Base-by-base conservation (phyloP, 2,797 vertebrate species). In the Aselliscus stoliczkanus region DNA sequence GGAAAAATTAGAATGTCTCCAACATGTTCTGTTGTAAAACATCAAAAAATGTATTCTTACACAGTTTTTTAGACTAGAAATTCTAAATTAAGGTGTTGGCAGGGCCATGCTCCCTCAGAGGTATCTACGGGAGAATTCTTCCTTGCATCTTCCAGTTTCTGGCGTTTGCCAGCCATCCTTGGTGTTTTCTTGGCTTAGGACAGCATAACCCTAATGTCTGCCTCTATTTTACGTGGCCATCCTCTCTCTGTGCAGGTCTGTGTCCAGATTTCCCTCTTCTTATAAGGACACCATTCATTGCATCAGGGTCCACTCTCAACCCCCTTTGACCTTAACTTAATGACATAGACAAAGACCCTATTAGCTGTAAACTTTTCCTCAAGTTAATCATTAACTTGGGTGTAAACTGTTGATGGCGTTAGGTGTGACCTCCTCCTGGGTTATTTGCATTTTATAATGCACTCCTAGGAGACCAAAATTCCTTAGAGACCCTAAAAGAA, bases 381-480 rank as follows among this genome's bases (percentile, higher is more conserved):
- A 60, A 76, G 90, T 96, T 97, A 96, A 96, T 69, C 81, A 92
- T 67, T 87, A 96, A 88, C 90, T 95, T 54, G 44, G 93, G 42
- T 39, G 86, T 87, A 81, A 88, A 84, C 65, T 73, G 52, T 80
- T 88, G 89, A 60, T 17, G 91, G 65, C 29, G 3, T 60, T 89
- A 58, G 52, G 62, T 73, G 34, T 64, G 67, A 67, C 80, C 75
- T 73, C 93, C 93, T 93, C 42, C 82, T 25, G 94, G 50, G 93
- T 75, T 88, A 96, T 96, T 96, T 95, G 95, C 88, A 88, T 97
- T 97, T 96, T 96, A 95, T 77, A 80, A 70, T 14, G 44, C 5
- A 50, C 73, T 96, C 90, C 90, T 88, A 82, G 93, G 96, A 91
- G 73, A 96, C 88, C 31, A 44, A 47, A 69, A 96, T 93, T 92